Evolutionary conservation across 2,113 vertebrate genomes (phyloP).

Genomic region (Bos indicus): DNA sequence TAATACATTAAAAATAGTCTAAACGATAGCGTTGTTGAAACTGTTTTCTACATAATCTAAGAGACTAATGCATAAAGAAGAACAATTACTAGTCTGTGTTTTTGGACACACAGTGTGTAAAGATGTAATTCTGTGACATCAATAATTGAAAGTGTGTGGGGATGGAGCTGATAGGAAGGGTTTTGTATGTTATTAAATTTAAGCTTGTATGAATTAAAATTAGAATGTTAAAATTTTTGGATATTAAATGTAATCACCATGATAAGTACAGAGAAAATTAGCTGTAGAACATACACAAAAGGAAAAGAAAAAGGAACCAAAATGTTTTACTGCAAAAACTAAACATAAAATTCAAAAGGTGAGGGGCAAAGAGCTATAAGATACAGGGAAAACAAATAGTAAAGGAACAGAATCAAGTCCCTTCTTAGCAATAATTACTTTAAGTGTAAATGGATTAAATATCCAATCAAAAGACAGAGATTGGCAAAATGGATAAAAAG

Average conservation of each 20-base stretch:
- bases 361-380: not conserved
- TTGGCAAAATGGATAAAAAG: not conserved
- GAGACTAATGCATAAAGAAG: not conserved
- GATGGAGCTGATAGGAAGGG: not conserved
- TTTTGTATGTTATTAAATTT: not conserved
- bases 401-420: not conserved
- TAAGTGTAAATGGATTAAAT: not conserved
- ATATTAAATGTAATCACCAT: not conserved
- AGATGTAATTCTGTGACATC: not conserved
- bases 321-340: not conserved
- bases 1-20: not conserved
- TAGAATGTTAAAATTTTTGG: not conserved
- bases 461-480: not conserved
- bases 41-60: not conserved
- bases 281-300: not conserved
- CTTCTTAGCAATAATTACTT: not conserved
- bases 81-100: not conserved
- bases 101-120: not conserved
- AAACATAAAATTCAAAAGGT: not conserved
- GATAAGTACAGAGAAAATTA: not conserved
- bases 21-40: not conserved
- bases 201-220: not conserved
- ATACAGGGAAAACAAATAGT: not conserved
- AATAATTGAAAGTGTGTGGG: not conserved
- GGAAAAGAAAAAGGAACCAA: not conserved